These are phyloP conservation scores for Astreopora myriophthalma DNA, from an alignment of 64 coral and sea anemone genomes.

Conservation along the genomic window DNA sequence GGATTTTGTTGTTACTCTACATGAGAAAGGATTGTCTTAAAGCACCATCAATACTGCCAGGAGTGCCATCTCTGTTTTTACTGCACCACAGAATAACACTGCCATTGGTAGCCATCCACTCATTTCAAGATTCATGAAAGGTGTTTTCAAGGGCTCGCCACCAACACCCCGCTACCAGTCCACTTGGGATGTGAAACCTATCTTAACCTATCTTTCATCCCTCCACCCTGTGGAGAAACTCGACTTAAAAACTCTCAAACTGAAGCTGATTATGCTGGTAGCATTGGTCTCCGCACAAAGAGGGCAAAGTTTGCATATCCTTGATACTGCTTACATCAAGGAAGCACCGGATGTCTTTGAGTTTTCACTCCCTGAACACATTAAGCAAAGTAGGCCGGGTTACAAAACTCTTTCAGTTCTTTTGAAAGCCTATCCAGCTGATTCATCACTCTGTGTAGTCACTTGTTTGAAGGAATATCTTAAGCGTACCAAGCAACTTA, in stretches of 20 bases:
- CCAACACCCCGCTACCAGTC: not conserved
- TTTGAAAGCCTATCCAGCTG: constrained; percentile 1
- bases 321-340: constrained; percentile 39
- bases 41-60: constrained; percentile 58
- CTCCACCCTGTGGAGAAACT: not conserved
- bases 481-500: not conserved
- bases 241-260: not conserved
- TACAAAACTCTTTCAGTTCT: constrained; percentile 29
- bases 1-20: constrained; percentile 39
- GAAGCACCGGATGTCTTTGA: not conserved
- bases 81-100: not conserved
- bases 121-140: constrained; percentile 54
- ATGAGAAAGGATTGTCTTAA: constrained; percentile 44
- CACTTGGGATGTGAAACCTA: constrained; percentile 14
- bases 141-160: constrained; percentile 14
- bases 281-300: constrained; percentile 32
- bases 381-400: constrained; percentile 50
- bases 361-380: constrained; percentile 9
- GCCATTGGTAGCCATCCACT: constrained; percentile 34
- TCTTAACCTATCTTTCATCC: constrained; percentile 29
- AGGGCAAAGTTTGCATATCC: constrained; percentile 38
- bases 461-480: constrained; percentile 12
- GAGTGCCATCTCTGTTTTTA: constrained; percentile 67
- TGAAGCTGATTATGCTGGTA: constrained; percentile 23
- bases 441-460: not conserved